Percentiles rank a stretch among this genome's conserved stretches.
phyloP scores from a whole-genome alignment of 2,797 vertebrate species.

The Sebastolobus altivelis region DNA sequence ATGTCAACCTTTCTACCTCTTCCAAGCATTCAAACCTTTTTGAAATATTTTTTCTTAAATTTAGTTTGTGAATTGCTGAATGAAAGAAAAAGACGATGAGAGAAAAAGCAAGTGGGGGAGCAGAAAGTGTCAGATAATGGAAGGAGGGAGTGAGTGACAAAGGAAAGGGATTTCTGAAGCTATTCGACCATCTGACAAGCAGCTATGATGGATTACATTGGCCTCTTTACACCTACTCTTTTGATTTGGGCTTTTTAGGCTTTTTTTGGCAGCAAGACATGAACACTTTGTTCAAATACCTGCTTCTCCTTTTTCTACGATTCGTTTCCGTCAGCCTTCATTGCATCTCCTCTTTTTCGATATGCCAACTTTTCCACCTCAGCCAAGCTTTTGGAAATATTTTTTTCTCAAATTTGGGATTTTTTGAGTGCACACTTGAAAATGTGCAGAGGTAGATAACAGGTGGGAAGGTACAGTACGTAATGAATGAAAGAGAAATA shows the following conservation, averaged over 20 bases:
- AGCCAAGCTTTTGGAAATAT: not conserved
- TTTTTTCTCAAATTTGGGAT: not conserved
- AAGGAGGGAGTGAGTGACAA: not conserved
- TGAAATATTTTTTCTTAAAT: not conserved
- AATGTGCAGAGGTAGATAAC: not conserved
- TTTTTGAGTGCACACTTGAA: conserved; percentile 6
- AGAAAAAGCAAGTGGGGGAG: not conserved
- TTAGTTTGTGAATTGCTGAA: not conserved
- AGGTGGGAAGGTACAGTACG: not conserved
- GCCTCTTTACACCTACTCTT: not conserved
- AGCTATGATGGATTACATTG: not conserved
- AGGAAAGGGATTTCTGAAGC: not conserved
- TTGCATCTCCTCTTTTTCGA: not conserved
- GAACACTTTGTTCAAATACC: not conserved
- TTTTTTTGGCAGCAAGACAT: not conserved
- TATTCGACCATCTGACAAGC: not conserved
- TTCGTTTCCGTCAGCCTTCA: not conserved
- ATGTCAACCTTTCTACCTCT: not conserved
- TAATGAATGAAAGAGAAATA: not conserved
- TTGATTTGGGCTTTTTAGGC: not conserved
- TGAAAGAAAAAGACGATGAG: not conserved
- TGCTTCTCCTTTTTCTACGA: not conserved
- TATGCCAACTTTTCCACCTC: not conserved
- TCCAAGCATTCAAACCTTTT: not conserved
- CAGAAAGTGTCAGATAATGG: not conserved